These are phyloP conservation scores for Ceriagrion tenellum DNA, from an alignment of 2,888 invertebrate species.

Conservation along the genomic window DNA sequence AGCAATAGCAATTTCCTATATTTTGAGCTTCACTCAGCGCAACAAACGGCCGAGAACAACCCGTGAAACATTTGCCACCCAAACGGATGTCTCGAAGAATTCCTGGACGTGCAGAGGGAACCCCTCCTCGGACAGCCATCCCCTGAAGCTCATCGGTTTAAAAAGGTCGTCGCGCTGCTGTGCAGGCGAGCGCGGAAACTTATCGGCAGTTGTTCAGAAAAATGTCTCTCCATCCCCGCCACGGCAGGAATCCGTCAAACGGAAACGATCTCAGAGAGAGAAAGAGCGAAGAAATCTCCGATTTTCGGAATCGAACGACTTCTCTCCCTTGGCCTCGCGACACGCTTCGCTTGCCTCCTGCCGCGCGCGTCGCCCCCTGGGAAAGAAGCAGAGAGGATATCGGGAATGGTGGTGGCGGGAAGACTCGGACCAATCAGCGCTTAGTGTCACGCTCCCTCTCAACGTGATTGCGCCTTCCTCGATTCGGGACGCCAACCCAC, in stretches of 20 bases:
- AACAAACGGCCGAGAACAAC: too few species aligned
- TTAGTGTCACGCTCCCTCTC: slow-evolving; percentile 9
- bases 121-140: neutral
- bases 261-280: neutral
- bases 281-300: neutral
- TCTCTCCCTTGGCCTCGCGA: neutral
- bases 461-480: slow-evolving; percentile 19
- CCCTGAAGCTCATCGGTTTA: neutral
- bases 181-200: neutral
- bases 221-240: neutral
- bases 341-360: neutral
- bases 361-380: neutral
- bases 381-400: too few species aligned
- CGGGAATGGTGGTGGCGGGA: neutral
- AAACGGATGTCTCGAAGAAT: neutral
- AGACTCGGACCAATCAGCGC: neutral
- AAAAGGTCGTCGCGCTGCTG: slow-evolving; percentile 8
- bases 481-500: neutral
- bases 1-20: too few species aligned
- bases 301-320: slow-evolving; percentile 34
- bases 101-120: neutral
- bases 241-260: neutral
- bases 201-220: slow-evolving; percentile 7
- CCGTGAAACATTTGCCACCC: neutral
- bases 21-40: too few species aligned